phyloP scores from a whole-genome alignment of 2,888 invertebrate species.

The Ectropis crepuscularia region DNA sequence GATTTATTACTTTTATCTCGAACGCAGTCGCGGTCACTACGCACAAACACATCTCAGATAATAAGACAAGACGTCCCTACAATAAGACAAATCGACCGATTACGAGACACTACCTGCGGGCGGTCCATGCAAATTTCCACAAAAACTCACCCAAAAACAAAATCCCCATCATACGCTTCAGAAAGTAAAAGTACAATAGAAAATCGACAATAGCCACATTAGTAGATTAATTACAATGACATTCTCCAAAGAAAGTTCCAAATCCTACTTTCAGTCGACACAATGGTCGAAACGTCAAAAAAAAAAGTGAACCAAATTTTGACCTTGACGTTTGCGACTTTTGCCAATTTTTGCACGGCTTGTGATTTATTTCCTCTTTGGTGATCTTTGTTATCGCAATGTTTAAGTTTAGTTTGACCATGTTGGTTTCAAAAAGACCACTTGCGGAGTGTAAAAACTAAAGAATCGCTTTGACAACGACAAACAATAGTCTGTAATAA shows the following conservation, averaged over 20 bases:
- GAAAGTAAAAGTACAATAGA: conserved; percentile 77
- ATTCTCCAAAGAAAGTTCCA: conserved; percentile 69
- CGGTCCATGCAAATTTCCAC: conserved; percentile 74
- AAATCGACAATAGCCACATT: conserved; percentile 61
- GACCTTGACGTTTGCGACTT: conserved; percentile 78
- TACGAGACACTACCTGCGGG: conserved; percentile 80
- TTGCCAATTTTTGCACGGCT: conserved; percentile 75
- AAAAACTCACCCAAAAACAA: conserved; percentile 58
- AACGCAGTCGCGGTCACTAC: conserved; percentile 78
- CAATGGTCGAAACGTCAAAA: conserved; percentile 58
- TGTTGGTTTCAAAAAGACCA: conserved; percentile 75
- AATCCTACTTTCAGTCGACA: conserved; percentile 57
- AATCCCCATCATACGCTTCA: conserved; percentile 56
- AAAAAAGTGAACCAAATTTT: conserved; percentile 54
- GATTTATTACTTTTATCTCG: conserved; percentile 83
- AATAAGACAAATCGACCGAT: conserved; percentile 83
- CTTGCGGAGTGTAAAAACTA: conserved; percentile 69
- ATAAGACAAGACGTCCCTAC: conserved; percentile 81
- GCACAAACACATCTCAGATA: conserved; percentile 80
- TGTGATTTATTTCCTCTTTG: conserved; percentile 72
- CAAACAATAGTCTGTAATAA: conserved; percentile 58
- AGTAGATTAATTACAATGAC: conserved; percentile 77
- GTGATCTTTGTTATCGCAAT: conserved; percentile 62
- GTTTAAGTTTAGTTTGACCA: conserved; percentile 46
- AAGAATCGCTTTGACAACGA: conserved; percentile 56